Conservation (phyloP, 2,797 vertebrate species). For the Arctocebus calabarensis region DNA sequence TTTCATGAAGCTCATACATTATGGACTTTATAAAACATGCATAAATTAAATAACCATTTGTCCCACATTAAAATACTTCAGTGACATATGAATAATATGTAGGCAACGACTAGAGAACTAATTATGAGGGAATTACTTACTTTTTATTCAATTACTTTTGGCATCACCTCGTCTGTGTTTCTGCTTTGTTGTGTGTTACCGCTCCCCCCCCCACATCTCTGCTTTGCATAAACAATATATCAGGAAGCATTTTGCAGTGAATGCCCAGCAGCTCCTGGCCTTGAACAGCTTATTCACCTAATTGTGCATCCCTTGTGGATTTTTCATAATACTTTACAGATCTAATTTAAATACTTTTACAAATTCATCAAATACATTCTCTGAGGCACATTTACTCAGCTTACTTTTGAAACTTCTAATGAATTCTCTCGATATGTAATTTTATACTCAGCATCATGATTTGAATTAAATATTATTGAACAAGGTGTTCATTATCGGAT, state of each 20-base stretch:
- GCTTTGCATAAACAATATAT: constrained; percentile 81
- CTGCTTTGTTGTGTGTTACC: background rate
- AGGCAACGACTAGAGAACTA: constrained; percentile 69
- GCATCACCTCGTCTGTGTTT: constrained; percentile 42
- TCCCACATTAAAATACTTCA: constrained; percentile 75
- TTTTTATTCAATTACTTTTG: constrained; percentile 74
- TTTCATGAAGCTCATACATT: constrained; percentile 60
- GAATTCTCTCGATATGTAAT: constrained; percentile 87
- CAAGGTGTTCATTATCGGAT: constrained; percentile 87
- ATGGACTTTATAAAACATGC: constrained; percentile 65
- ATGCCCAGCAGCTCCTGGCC: constrained; percentile 82
- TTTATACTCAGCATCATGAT: constrained; percentile 86
- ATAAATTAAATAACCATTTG: constrained; percentile 75
- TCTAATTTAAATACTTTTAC: constrained; percentile 89
- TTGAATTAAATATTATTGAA: constrained; percentile 88
- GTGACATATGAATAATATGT: constrained; percentile 43
- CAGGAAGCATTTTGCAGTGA: constrained; percentile 76
- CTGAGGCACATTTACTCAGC: constrained; percentile 86
- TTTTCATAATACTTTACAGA: constrained; percentile 87
- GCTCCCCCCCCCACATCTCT: background rate
- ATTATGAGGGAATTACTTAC: constrained; percentile 66
- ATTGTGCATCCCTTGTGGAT: constrained; percentile 86
- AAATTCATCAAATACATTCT: constrained; percentile 87
- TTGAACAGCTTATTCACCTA: constrained; percentile 85
- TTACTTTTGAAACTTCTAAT: constrained; percentile 88